Conservation (phyloP, 2,797 vertebrate species). For the Chrosomus eos region DNA sequence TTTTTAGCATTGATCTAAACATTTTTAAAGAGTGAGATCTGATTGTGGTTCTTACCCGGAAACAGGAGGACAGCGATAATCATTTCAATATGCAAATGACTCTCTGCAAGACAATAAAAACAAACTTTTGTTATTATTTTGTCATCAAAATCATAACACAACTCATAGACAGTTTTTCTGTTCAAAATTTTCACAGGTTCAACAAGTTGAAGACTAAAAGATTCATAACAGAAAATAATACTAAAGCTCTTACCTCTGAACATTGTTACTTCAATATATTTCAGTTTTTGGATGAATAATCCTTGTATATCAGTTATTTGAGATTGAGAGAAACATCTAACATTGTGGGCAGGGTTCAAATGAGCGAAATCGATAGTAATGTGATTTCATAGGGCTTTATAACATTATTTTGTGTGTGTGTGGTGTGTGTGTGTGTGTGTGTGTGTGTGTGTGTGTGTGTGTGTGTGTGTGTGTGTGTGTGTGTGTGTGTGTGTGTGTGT, state of each 20-base stretch:
- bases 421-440: not conserved
- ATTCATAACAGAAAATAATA: not conserved
- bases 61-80: not conserved
- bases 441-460: not conserved
- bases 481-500: not conserved
- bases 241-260: constrained; percentile 17
- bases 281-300: not conserved
- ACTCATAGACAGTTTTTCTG: not conserved
- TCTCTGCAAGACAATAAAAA: constrained; percentile 15
- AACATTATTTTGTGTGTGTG: not conserved
- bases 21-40: not conserved
- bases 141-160: too few relatives aligned
- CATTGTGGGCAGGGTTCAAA: not conserved
- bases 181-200: not conserved
- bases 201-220: constrained; percentile 5
- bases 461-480: not conserved
- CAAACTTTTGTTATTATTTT: not conserved
- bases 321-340: not conserved
- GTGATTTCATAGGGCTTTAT: not conserved
- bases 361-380: not conserved
- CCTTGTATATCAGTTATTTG: not conserved
- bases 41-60: not conserved
- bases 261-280: not conserved
- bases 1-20: not conserved
- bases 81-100: not conserved